Evolutionary conservation across 1,140 invertebrate species (phyloP).

Genomic region (Danaus plexippus): DNA sequence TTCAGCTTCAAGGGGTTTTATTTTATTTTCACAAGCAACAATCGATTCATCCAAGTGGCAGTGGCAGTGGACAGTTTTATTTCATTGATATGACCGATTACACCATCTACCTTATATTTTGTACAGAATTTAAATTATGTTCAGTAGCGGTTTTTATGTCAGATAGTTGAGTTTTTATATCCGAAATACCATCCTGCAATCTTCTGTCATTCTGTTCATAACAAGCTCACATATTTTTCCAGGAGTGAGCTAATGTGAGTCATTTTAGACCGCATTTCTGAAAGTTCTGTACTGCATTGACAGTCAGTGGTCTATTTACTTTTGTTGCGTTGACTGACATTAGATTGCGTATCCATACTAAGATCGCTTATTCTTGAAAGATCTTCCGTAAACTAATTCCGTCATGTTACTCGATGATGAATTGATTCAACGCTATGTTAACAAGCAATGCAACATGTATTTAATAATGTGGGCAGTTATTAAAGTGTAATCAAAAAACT

Average conservation of each 20-base stretch:
- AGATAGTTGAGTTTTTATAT: conserved; percentile 4
- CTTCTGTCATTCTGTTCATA: conserved; percentile 14
- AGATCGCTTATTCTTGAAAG: no score
- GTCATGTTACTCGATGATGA: no score
- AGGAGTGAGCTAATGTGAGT: conserved; percentile 15
- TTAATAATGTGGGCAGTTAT: no score
- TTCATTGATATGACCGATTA: no score
- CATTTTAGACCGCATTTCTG: conserved; percentile 13
- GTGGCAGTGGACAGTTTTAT: not conserved
- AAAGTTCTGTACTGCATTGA: no score
- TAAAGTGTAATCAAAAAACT: no score
- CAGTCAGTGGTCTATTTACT: no score
- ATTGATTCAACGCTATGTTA: no score
- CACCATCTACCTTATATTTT: not conserved
- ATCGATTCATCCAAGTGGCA: not conserved
- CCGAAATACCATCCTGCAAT: conserved; percentile 3
- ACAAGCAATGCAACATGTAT: no score
- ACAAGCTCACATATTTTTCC: conserved; percentile 18
- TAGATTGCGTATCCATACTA: no score
- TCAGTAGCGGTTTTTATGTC: conserved; percentile 6
- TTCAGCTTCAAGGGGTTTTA: not conserved
- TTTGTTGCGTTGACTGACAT: no score
- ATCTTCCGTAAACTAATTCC: no score
- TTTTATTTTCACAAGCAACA: conserved; percentile 2
- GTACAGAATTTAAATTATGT: not conserved